Percentiles rank a stretch among this genome's conserved stretches.
These are phyloP conservation scores for Pedionomus torquatus DNA, from an alignment of 2,113 vertebrate genomes.

Conservation along the genomic window DNA sequence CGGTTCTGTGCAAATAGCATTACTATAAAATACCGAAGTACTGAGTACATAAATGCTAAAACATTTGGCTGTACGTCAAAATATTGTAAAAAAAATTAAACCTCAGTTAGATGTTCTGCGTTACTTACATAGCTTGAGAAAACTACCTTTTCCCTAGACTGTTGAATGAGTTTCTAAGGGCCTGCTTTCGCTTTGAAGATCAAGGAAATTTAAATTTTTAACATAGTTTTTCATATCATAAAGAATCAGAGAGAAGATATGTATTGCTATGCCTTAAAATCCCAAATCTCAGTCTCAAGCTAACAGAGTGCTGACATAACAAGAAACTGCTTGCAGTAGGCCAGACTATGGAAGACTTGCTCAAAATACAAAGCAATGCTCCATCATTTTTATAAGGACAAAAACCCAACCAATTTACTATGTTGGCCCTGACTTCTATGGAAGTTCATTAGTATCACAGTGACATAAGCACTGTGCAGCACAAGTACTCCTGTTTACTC, in stretches of 20 bases:
- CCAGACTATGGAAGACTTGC: not conserved
- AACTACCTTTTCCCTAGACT: not conserved
- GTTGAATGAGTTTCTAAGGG: not conserved
- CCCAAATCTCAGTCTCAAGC: not conserved
- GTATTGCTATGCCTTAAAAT: not conserved
- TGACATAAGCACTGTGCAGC: not conserved
- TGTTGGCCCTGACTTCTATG: not conserved
- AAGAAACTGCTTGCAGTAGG: not conserved
- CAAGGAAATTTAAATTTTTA: not conserved
- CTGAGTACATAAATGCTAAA: not conserved
- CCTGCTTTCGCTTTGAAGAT: not conserved
- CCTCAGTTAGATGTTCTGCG: not conserved
- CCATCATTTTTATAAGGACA: not conserved
- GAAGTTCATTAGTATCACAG: not conserved
- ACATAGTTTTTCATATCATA: not conserved
- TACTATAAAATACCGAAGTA: not conserved
- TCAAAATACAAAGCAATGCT: not conserved
- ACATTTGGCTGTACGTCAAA: not conserved
- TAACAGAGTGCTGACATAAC: rapidly evolving
- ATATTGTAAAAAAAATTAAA: not conserved
- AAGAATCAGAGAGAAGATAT: not conserved
- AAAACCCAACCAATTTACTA: not conserved
- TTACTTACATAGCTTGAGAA: not conserved
- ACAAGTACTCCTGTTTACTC: not conserved
- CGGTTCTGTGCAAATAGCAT: not conserved